Evolutionary conservation across 1,140 invertebrate species (phyloP), one percentile per base, ranked within the genome.

Genomic region (Solenopsis fugax): DNA sequence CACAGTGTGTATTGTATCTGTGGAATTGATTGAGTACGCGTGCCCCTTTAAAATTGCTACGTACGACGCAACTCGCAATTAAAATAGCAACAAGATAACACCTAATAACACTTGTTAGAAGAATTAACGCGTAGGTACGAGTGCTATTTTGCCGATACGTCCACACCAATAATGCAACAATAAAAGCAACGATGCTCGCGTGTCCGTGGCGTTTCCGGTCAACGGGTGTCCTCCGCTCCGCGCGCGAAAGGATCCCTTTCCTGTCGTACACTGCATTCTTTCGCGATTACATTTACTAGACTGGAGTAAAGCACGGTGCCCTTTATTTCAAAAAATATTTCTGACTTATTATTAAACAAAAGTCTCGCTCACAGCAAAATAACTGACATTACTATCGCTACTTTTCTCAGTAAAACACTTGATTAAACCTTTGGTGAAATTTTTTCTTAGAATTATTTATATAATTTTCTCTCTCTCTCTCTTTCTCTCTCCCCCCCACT

Each of bases 191-290:
- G 71, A 62, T 52, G 80, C 73, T 92, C 10, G 86, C 82, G 77
- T 91, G 91, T 89, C 90, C 78, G 72, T 86, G 87, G 85, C 48
- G 88, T 89, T 91, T 92, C 92, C 92, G 90, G 87, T 77, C 54
- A 75, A 58, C 64, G 62, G 48, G 24, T 56, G 56, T 72, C 45
- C 89, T 78, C 76, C 71, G 50, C 72, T 29, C 69, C 37, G 60
- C 13, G 60, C 18, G 29, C 13, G 54, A 84, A 84, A 56, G 80
- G 45, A 84, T 62, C 54, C 24, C 67, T 48, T 82, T 82, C 69
- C 52, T 85, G 50, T n/a, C 60, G 18, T 41, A 29, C 24, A 65
- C n/a, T 60, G 52, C 86, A 75, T 76, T 87, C 58, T 62, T 86
- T 82, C 76, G 7, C 16, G 60, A 18, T 69, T 60, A 84, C 54